Percentiles rank a stretch among this genome's conserved stretches.
phyloP scores from a whole-genome alignment of 1,140 invertebrate species.

The Helicoverpa armigera region DNA sequence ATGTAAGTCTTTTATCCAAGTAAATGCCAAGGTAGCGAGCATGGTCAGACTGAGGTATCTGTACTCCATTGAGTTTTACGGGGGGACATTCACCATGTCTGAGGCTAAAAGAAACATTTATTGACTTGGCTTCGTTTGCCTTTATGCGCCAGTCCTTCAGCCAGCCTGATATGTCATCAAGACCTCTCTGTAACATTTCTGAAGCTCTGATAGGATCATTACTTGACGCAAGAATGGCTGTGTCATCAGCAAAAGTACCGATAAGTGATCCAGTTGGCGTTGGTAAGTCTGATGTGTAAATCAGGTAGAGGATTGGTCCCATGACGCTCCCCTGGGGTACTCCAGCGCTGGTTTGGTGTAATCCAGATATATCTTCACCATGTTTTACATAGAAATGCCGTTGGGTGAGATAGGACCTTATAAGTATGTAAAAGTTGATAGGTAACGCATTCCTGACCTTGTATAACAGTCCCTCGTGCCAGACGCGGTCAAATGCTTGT shows the following conservation, averaged over 20 bases:
- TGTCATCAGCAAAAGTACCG: slow-evolving; percentile 54
- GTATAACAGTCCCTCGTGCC: slow-evolving; percentile 17
- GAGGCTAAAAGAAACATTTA: neutral
- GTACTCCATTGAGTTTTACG: neutral
- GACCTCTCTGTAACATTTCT: neutral
- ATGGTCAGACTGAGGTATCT: too few species aligned
- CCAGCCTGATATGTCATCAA: neutral
- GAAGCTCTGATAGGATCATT: neutral
- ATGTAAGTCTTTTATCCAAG: too few species aligned
- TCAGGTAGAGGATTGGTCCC: slow-evolving; percentile 43
- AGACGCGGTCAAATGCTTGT: neutral
- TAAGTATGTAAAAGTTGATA: neutral
- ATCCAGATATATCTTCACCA: neutral
- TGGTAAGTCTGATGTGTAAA: slow-evolving; percentile 52
- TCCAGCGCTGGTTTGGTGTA: slow-evolving; percentile 37
- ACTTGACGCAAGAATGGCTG: slow-evolving; percentile 7
- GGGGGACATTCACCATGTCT: neutral
- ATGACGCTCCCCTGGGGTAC: slow-evolving; percentile 46
- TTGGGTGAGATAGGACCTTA: slow-evolving; percentile 32
- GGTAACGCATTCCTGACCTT: slow-evolving; percentile 43
- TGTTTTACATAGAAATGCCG: slow-evolving; percentile 42
- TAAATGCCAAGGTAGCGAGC: too few species aligned
- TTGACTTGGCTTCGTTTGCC: neutral
- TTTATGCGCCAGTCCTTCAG: neutral
- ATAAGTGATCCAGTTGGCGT: neutral